A percentile compares a stretch with the other conserved stretches of the same genome.
phyloP scores from a whole-genome alignment of 1,140 invertebrate species.

The Drosophila funebris region DNA sequence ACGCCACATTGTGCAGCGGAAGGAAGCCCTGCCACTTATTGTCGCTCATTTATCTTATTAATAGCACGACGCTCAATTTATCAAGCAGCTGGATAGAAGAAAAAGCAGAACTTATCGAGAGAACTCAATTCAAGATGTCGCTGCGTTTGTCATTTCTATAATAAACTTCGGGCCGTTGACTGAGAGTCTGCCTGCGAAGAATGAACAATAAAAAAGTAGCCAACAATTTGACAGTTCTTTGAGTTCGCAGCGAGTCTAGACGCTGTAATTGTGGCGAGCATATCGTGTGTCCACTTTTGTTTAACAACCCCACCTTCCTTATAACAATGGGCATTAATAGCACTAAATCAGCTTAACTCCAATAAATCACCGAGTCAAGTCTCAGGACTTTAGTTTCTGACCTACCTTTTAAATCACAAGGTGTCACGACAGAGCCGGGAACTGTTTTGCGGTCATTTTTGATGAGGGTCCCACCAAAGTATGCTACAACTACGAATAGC shows the following conservation, averaged over 20 bases:
- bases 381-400: conserved; percentile 52
- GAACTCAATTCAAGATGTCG: conserved; percentile 37
- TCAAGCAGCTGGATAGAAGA: conserved; percentile 52
- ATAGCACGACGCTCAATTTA: conserved; percentile 63
- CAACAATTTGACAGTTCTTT: conserved; percentile 61
- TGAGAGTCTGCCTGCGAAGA: conserved; percentile 16
- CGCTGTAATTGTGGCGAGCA: conserved; percentile 64
- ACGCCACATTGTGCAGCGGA: conserved; percentile 71
- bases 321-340: conserved; percentile 31
- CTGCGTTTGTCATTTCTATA: conserved; percentile 76
- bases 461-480: conserved; percentile 62
- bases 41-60: conserved; percentile 79
- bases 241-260: conserved; percentile 55
- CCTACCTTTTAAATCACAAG: conserved; percentile 79
- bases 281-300: conserved; percentile 35
- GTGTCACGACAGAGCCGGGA: conserved; percentile 52
- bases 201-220: conserved; percentile 28
- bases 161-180: conserved; percentile 62
- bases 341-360: conserved; percentile 61
- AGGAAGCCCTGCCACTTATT: conserved; percentile 65
- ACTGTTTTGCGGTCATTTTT: conserved; percentile 44
- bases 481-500: conserved; percentile 35
- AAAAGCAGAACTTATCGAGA: conserved; percentile 17
- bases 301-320: neutral
- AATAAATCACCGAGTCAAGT: conserved; percentile 63